phyloP scores from a whole-genome alignment of 2,797 vertebrate genomes.

The Jordanella pulchra region DNA sequence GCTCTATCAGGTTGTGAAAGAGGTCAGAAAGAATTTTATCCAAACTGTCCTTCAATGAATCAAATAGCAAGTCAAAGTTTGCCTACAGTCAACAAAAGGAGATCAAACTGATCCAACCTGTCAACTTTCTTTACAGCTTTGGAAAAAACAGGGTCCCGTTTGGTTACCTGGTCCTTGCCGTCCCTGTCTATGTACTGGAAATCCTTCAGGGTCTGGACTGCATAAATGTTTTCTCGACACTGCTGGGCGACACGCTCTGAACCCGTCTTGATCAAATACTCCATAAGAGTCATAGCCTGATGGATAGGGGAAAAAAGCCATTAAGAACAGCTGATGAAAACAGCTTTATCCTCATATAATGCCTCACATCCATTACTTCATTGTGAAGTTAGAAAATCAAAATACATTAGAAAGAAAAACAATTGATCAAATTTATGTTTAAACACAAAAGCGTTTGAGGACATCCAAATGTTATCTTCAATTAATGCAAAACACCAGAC shows the following conservation, averaged over 20 bases:
- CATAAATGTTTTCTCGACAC: slow-evolving; percentile 94
- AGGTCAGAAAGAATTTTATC: slow-evolving; percentile 27
- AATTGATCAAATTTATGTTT: not conserved
- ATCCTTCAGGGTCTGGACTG: slow-evolving; percentile 93
- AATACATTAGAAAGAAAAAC: not conserved
- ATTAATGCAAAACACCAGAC: not conserved
- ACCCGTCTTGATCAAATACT: slow-evolving; percentile 94
- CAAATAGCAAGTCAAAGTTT: slow-evolving; percentile 15
- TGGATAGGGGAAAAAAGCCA: slow-evolving; percentile 26
- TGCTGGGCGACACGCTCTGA: slow-evolving; percentile 94
- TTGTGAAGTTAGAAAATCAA: not conserved
- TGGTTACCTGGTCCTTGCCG: slow-evolving; percentile 89
- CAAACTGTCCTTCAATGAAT: slow-evolving; percentile 42
- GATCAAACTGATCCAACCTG: slow-evolving; percentile 32
- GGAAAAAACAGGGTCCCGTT: slow-evolving; percentile 17
- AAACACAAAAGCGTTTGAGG: not conserved
- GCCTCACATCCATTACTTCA: not conserved
- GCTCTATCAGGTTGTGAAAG: slow-evolving; percentile 39
- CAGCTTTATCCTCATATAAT: not conserved
- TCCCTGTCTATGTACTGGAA: slow-evolving; percentile 94
- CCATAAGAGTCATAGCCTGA: slow-evolving; percentile 95
- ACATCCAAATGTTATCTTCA: not conserved
- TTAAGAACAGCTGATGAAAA: slow-evolving; percentile 5
- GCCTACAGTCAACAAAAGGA: slow-evolving; percentile 33
- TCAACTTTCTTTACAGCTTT: slow-evolving; percentile 31